Percentiles rank a stretch among this genome's conserved stretches.
Evolutionary conservation across 1,140 invertebrate genomes (phyloP).

Genomic region (Brachionus koreanus): DNA sequence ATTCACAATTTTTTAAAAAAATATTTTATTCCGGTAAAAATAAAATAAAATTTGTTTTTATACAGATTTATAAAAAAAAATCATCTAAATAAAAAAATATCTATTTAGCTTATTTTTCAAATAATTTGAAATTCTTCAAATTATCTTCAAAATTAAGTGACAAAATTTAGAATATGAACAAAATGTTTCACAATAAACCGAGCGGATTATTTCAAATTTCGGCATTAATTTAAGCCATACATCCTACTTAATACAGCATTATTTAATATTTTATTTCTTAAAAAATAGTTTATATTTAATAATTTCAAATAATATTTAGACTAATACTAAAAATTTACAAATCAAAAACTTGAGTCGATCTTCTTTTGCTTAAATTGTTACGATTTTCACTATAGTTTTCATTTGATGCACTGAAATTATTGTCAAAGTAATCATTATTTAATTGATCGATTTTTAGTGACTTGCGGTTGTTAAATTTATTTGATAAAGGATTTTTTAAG

Average conservation of each 20-base stretch:
- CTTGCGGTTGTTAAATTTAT: neutral
- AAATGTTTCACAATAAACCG: neutral
- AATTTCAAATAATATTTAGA: neutral
- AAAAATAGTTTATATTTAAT: neutral
- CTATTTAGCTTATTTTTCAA: neutral
- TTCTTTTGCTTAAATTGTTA: neutral
- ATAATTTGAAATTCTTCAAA: neutral
- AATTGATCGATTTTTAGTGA: neutral
- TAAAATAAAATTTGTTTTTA: constrained; percentile 16
- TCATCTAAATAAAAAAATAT: neutral
- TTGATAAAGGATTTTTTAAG: constrained; percentile 5
- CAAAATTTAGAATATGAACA: neutral
- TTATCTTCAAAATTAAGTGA: neutral
- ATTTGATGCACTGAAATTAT: neutral
- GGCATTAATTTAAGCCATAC: neutral
- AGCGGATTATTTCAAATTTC: neutral
- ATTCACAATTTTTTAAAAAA: neutral
- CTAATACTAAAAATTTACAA: constrained; percentile 25
- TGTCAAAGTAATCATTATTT: neutral
- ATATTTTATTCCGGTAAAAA: constrained; percentile 40
- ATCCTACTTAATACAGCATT: neutral
- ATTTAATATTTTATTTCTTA: neutral
- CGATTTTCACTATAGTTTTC: neutral
- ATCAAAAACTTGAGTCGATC: constrained; percentile 21
- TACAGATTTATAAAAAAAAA: constrained; percentile 32